Conservation (phyloP, 1,140 invertebrate species). For the Macrostomum lignano region DNA sequence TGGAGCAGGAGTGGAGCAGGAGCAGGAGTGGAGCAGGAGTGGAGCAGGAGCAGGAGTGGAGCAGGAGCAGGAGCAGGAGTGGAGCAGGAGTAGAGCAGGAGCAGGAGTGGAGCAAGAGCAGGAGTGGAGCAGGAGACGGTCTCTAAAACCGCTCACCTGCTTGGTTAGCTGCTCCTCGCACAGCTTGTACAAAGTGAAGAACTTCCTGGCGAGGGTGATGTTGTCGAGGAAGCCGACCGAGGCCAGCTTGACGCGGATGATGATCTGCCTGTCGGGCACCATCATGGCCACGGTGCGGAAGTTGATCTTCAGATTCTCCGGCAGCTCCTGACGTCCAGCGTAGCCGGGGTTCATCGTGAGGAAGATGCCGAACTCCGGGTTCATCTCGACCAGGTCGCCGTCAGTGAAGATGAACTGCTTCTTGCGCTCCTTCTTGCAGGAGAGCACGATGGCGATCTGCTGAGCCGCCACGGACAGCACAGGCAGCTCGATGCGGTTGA, state of each 20-base stretch:
- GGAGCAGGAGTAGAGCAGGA: too few relatives aligned
- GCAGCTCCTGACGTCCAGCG: slow-evolving; percentile 69
- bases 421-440: slow-evolving; percentile 61
- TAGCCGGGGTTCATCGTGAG: slow-evolving; percentile 95
- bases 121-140: too few relatives aligned
- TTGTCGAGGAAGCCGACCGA: slow-evolving; percentile 83
- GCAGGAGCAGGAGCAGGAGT: too few relatives aligned
- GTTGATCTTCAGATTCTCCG: slow-evolving; percentile 86
- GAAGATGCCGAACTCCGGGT: slow-evolving; percentile 80
- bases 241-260: slow-evolving; percentile 75
- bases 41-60: too few relatives aligned
- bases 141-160: too few relatives aligned
- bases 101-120: too few relatives aligned
- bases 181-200: slow-evolving; percentile 76
- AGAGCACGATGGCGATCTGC: slow-evolving; percentile 63
- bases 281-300: slow-evolving; percentile 92
- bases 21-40: too few relatives aligned
- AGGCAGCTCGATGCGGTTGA: slow-evolving; percentile 74
- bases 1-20: too few relatives aligned
- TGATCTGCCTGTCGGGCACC: slow-evolving; percentile 86
- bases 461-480: slow-evolving; percentile 81
- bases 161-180: slow-evolving; percentile 89
- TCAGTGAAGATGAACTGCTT: slow-evolving; percentile 69
- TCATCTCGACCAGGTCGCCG: slow-evolving; percentile 65
- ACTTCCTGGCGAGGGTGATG: slow-evolving; percentile 69